Base-by-base conservation (phyloP, 2,888 invertebrate species). In the Dorcus hopei region DNA sequence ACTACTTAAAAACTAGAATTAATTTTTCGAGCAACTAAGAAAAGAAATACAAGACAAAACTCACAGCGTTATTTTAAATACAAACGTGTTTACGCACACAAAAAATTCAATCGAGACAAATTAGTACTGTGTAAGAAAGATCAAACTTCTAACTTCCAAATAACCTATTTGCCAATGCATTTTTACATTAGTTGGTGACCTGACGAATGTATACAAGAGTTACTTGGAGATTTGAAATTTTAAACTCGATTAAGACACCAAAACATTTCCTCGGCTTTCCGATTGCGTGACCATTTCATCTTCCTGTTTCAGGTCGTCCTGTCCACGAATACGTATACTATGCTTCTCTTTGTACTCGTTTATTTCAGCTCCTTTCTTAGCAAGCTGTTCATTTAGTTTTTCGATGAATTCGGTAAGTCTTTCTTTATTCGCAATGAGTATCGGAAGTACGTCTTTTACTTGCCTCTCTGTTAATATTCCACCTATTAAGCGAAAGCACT, bases 401-500 rank as follows among this genome's bases (percentile, higher is more conserved):
- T 88, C 87, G 57, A 94, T 86, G n/a, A 93, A 85, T 75, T 89
- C 88, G 23, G 86, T 85, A 65, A 96, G 82, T 83, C 91, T 85
- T 70, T 92, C 90, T 74, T 86, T 86, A 78, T 95, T 96, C 65
- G 85, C 83, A 63, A 85, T 80, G 61, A 97, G 81, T 66, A 90
- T 89, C 9, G 97, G 97, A 68, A 96, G 80, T 51, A 97, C 91
- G 68, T 94, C 95, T 73, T 88, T 90, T 0, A 97, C 97, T 9
- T 91, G 95, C 68, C 93, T 85, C 80, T 97, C 96, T 64, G 95
- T 93, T 54, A 97, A 81, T 57, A 97, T 91, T 26, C 97, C 97
- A 54, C 97, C 97, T 64, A 97, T 88, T 83, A 97, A 87, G 72
- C 96, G 87, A 78, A 91, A 97, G 78, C 97, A 97, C 77, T 91